A percentile compares a stretch with the other conserved stretches of the same genome.
Evolutionary conservation across 2,888 invertebrate species (phyloP).

Genomic region (Orthonychiurus folsomi): DNA sequence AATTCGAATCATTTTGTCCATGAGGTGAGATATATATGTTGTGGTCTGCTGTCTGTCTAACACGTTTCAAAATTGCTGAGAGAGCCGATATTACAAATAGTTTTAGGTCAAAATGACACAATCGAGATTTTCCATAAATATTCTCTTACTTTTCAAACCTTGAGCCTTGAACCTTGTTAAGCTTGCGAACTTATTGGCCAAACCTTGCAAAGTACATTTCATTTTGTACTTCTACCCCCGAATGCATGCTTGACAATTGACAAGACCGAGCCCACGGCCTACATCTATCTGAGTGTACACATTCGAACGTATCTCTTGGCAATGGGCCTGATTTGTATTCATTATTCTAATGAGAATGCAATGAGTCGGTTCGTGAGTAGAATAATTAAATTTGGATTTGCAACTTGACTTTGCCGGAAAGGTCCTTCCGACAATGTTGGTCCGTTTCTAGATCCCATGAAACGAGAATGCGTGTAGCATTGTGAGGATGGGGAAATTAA

Average conservation of each 20-base stretch:
- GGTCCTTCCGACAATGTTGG: neutral
- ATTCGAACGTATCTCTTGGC: neutral
- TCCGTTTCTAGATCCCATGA: too few relatives aligned
- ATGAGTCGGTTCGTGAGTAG: neutral
- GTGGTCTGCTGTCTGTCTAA: neutral
- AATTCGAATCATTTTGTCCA: neutral
- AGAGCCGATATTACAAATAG: neutral
- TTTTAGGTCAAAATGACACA: neutral
- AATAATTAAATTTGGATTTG: conserved; percentile 1
- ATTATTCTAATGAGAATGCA: neutral
- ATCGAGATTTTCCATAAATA: too few relatives aligned
- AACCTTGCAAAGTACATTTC: too few relatives aligned
- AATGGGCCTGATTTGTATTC: neutral
- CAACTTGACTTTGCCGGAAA: neutral
- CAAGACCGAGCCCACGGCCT: too few relatives aligned
- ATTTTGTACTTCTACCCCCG: too few relatives aligned
- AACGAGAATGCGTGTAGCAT: too few relatives aligned
- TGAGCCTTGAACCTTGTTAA: too few relatives aligned
- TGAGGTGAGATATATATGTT: neutral
- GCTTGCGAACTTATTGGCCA: too few relatives aligned
- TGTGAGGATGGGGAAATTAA: neutral
- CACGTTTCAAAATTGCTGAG: too few relatives aligned
- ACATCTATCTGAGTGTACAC: neutral
- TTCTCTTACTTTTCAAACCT: too few relatives aligned
- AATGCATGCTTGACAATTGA: too few relatives aligned